Conservation (phyloP, 2,888 invertebrate species). For the Aquatica leii region DNA sequence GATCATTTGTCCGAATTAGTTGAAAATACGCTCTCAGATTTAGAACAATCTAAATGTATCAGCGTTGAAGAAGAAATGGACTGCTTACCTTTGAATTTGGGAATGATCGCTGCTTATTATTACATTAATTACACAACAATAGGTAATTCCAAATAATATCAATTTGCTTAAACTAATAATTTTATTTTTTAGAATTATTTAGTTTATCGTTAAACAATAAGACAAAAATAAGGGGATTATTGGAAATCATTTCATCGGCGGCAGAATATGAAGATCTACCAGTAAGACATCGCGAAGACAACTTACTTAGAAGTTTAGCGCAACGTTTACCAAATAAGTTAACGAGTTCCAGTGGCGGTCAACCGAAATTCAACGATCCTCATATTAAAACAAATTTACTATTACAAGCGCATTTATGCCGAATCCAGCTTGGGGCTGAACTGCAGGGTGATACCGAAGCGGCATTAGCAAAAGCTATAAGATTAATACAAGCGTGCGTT, state of each 20-base stretch:
- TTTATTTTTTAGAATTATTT: slow-evolving; percentile 84
- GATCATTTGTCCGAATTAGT: slow-evolving; percentile 98
- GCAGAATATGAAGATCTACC: slow-evolving; percentile 96
- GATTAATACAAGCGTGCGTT: slow-evolving; percentile 94
- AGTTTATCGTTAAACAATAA: slow-evolving; percentile 95
- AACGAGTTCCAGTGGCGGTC: slow-evolving; percentile 66
- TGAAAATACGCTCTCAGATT: slow-evolving; percentile 91
- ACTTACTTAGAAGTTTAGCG: slow-evolving; percentile 71
- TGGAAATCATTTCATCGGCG: slow-evolving; percentile 98
- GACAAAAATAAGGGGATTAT: slow-evolving; percentile 94
- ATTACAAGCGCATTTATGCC: slow-evolving; percentile 93
- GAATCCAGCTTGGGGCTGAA: slow-evolving; percentile 94
- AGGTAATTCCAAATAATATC: slow-evolving; percentile 63
- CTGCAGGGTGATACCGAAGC: slow-evolving; percentile 94
- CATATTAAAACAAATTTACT: slow-evolving; percentile 96
- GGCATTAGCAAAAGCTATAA: slow-evolving; percentile 85
- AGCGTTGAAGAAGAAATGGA: slow-evolving; percentile 99
- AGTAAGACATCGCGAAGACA: slow-evolving; percentile 95
- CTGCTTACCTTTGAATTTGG: slow-evolving; percentile 93
- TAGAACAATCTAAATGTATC: slow-evolving; percentile 97
- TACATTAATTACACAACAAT: slow-evolving; percentile 99
- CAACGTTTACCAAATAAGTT: slow-evolving; percentile 70
- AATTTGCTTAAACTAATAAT: too few species aligned
- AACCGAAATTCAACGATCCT: slow-evolving; percentile 92
- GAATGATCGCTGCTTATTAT: slow-evolving; percentile 99